A percentile compares a stretch with the other conserved stretches of the same genome.
Conservation (phyloP, 2,888 invertebrate species). For the Polyommatus icarus region DNA sequence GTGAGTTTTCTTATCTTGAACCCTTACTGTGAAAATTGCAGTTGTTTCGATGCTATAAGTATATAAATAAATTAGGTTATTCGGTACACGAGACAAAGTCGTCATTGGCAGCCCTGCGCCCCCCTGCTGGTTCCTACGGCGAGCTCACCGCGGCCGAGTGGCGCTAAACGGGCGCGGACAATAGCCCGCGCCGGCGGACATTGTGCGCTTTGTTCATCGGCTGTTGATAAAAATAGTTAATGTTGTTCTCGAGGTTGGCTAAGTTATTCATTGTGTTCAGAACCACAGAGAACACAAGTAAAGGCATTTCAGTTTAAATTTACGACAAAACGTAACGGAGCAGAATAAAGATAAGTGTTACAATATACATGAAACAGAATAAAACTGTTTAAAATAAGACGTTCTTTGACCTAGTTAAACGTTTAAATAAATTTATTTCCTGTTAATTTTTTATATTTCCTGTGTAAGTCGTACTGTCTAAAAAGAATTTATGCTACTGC, state of each 20-base stretch:
- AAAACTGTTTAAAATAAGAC: not conserved
- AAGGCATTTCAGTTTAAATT: conserved; percentile 2
- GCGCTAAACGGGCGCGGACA: not conserved
- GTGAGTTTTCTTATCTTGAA: no score
- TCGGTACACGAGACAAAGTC: no score
- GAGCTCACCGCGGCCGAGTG: not conserved
- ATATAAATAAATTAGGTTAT: no score
- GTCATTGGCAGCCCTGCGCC: no score
- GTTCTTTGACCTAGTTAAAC: not conserved
- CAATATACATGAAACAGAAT: not conserved
- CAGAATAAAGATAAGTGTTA: not conserved
- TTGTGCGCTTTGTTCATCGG: not conserved
- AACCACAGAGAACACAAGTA: not conserved
- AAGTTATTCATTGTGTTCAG: not conserved
- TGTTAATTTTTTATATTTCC: no score
- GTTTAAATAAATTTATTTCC: no score
- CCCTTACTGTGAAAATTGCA: no score
- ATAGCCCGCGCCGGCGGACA: conserved; percentile 5
- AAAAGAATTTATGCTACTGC: no score
- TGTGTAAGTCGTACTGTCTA: not conserved
- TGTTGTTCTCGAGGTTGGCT: not conserved
- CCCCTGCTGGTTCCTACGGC: not conserved
- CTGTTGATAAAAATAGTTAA: conserved; percentile 9
- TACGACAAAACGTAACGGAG: not conserved
- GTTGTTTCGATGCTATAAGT: no score